phyloP scores from a whole-genome alignment of 2,888 invertebrate species.

The Tromatobia lineatoria region DNA sequence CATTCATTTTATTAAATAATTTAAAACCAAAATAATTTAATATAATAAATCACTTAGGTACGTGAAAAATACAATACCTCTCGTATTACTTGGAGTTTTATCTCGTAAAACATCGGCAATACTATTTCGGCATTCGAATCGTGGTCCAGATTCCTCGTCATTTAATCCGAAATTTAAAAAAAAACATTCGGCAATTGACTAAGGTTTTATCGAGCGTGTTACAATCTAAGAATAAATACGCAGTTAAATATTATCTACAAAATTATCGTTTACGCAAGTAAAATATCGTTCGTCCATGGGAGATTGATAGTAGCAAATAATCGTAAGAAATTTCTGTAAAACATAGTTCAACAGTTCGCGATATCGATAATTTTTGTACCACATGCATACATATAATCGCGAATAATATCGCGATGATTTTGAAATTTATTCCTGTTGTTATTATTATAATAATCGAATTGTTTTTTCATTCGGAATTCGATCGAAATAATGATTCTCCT shows the following conservation, averaged over 20 bases:
- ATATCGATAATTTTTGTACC: conserved; percentile 23
- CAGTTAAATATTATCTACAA: conserved; percentile 78
- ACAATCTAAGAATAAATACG: conserved; percentile 78
- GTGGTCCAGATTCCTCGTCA: conserved; percentile 62
- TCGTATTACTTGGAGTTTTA: conserved; percentile 79
- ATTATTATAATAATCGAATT: not conserved
- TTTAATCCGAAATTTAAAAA: conserved; percentile 33
- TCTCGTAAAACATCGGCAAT: conserved; percentile 78
- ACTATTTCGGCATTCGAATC: conserved; percentile 73
- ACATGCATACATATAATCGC: conserved; percentile 25
- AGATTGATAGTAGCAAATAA: conserved; percentile 27
- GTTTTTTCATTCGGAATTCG: not conserved
- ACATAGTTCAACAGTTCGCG: conserved; percentile 21
- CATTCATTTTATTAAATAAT: conserved; percentile 73
- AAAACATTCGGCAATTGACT: conserved; percentile 37
- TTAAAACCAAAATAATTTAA: conserved; percentile 78
- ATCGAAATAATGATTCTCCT: conserved; percentile 4
- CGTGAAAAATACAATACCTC: conserved; percentile 71
- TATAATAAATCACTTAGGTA: conserved; percentile 80
- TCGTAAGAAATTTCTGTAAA: conserved; percentile 36
- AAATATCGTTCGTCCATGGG: conserved; percentile 39
- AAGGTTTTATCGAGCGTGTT: conserved; percentile 56
- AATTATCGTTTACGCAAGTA: conserved; percentile 69
- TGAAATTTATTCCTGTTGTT: not conserved
- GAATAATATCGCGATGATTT: conserved; percentile 13